Conservation (phyloP, 1,140 invertebrate species). For the Anastrepha obliqua region DNA sequence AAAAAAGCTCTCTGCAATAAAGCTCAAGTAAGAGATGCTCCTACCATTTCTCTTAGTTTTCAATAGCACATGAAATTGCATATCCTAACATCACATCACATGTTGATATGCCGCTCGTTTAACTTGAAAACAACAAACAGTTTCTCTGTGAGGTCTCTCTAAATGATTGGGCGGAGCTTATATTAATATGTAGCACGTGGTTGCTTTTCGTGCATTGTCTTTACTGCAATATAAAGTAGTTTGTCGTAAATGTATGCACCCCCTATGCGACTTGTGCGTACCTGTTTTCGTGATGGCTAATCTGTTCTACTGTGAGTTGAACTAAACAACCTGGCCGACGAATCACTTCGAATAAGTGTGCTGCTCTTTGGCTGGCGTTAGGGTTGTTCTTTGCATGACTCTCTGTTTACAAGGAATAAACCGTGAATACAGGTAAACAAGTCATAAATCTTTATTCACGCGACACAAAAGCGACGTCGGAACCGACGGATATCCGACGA, state of each 20-base stretch:
- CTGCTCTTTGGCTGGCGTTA: neutral
- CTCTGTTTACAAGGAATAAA: neutral
- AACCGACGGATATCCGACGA: slow-evolving; percentile 54
- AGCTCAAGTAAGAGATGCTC: no score
- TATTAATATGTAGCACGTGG: neutral
- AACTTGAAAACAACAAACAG: neutral
- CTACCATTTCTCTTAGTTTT: no score
- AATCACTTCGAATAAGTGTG: neutral
- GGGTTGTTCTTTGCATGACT: slow-evolving; percentile 16
- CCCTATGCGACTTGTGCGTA: neutral
- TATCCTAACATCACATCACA: neutral
- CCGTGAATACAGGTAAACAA: slow-evolving; percentile 67
- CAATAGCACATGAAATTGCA: no score
- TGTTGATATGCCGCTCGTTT: neutral
- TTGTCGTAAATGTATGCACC: neutral
- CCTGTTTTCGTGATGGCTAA: neutral
- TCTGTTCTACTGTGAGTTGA: neutral
- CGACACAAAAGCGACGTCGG: slow-evolving; percentile 49
- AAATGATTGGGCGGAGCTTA: slow-evolving; percentile 1
- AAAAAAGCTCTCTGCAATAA: no score
- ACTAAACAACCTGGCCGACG: slow-evolving; percentile 44
- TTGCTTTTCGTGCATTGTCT: neutral
- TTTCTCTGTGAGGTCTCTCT: neutral
- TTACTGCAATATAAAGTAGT: neutral
- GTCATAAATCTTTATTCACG: slow-evolving; percentile 66